phyloP scores from a whole-genome alignment of 2,113 vertebrate species.

The Oncorhynchus nerka region DNA sequence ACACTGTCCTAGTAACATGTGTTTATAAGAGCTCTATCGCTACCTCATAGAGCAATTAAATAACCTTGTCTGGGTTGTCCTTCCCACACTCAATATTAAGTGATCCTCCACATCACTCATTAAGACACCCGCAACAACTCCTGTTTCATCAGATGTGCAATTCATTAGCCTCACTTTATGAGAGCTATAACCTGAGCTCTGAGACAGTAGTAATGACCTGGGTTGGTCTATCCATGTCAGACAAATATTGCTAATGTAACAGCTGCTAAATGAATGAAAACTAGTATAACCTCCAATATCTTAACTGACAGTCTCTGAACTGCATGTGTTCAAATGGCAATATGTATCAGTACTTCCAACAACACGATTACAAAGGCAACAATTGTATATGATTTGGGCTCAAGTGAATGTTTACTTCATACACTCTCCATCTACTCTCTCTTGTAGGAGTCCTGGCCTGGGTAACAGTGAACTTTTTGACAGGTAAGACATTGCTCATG shows the following conservation, averaged over 20 bases:
- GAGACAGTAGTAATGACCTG: conserved; percentile 62
- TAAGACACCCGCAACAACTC: conserved; percentile 50
- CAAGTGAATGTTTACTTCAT: not conserved
- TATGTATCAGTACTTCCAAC: no score
- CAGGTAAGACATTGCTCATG: conserved; percentile 83
- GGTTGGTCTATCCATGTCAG: conserved; percentile 41
- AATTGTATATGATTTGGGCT: not conserved
- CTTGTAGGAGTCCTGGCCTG: conserved; percentile 91
- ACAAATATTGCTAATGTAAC: conserved; percentile 28
- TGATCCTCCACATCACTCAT: conserved; percentile 56
- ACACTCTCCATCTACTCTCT: conserved; percentile 20
- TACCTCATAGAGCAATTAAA: conserved; percentile 44
- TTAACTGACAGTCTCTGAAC: not conserved
- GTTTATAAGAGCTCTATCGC: conserved; percentile 45
- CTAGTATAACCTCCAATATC: not conserved
- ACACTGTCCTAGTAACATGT: conserved; percentile 31
- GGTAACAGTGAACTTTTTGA: conserved; percentile 98
- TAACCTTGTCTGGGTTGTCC: conserved; percentile 43
- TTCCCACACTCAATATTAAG: conserved; percentile 62
- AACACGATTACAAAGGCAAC: not conserved
- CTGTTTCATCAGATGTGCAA: conserved; percentile 51
- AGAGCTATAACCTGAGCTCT: conserved; percentile 62
- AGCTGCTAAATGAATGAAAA: conserved; percentile 13
- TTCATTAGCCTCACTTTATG: conserved; percentile 62
- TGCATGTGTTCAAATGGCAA: conserved; percentile 5